Base-by-base conservation (phyloP, 1,140 invertebrate species). In the Luehdorfia chinensis region DNA sequence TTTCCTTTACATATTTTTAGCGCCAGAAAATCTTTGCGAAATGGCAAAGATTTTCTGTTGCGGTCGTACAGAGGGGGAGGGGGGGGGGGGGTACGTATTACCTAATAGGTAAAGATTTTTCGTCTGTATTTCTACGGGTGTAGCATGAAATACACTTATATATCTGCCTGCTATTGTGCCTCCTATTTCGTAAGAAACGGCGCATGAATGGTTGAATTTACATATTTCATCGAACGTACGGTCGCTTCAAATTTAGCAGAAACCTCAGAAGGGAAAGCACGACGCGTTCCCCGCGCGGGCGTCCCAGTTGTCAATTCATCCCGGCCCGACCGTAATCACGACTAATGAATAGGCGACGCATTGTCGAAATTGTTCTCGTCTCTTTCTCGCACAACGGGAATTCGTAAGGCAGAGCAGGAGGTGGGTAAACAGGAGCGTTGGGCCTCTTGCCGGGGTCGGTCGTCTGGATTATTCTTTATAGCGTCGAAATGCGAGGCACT, bases 241-340 rank as follows among this genome's bases (percentile, higher is more conserved):
- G 55, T 66, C 65, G 55, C 60, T 73, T 69, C 72, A 79, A 77
- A 69, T 79, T 78, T 71, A 66, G 70, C 75, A 73, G 66, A 72
- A 63, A 72, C 62, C 71, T 76, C 75, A 68, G 67, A 75, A 75
- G 75, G 76, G 69, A 78, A 78, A 73, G 59, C 59, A 59, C 49
- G 60, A 61, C 60, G 64, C 49, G 50, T 62, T 54, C 51, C 63
- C 63, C 64, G 62, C 56, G 62, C 50, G 50, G 46, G 59, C 68
- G 68, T 76, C 75, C 75, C 73, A 69, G 69, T 76, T 84, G 79
- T 81, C 77, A 79, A 80, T 80, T 80, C 75, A 80, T 78, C 76
- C 73, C 72, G 59, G 44, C 47, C 58, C 51, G 58, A 50, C 50
- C 63, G 64, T 78, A 79, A 77, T 79, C 75, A 73, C 77, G 59